Percentiles rank a stretch among this genome's conserved stretches.
These are phyloP conservation scores for Arremon brunneinucha DNA, from an alignment of 2,797 vertebrate species.

Conservation along the genomic window DNA sequence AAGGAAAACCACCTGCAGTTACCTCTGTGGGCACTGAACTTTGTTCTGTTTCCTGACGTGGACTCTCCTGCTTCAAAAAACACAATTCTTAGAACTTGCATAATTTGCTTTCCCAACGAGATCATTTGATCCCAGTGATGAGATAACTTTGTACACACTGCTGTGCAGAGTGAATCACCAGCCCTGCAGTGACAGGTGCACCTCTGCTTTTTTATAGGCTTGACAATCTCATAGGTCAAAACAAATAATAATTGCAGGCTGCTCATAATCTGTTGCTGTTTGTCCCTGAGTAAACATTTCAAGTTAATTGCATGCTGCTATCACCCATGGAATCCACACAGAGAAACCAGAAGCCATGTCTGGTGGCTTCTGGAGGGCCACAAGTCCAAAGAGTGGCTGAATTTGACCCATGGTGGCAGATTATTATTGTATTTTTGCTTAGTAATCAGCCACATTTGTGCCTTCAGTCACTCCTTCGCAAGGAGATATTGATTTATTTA, in stretches of 20 bases:
- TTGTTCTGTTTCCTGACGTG: neutral
- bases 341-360: neutral
- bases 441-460: neutral
- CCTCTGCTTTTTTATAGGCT: neutral
- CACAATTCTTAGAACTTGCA: neutral
- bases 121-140: neutral
- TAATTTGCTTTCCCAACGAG: slow-evolving; percentile 18
- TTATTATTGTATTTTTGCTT: neutral
- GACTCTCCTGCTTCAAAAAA: neutral
- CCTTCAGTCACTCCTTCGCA: neutral
- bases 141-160: neutral
- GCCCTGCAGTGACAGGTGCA: neutral
- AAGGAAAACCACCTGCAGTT: neutral
- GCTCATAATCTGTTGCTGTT: neutral
- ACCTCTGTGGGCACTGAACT: neutral
- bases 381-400: neutral
- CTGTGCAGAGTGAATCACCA: slow-evolving; percentile 5
- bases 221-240: neutral
- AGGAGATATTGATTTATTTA: neutral
- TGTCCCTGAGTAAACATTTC: neutral
- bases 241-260: neutral
- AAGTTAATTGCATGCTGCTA: neutral
- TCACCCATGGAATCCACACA: fast-evolving
- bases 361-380: neutral
- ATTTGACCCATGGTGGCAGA: neutral